Base-by-base conservation (phyloP, 2,888 invertebrate genomes). In the Ophion obscuratus region DNA sequence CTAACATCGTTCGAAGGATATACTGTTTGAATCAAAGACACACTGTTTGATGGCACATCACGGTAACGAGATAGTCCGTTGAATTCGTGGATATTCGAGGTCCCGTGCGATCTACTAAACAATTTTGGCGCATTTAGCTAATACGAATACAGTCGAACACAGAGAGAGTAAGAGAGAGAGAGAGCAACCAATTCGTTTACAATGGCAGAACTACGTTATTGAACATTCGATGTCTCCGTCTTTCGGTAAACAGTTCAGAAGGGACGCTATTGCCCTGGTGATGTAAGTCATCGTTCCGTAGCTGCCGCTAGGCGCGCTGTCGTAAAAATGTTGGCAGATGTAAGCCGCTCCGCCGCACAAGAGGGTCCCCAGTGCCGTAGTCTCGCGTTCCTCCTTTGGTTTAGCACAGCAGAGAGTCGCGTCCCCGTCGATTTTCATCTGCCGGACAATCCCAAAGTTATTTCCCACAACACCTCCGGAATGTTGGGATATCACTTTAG, bases 281-380 rank as follows among this genome's bases (percentile, higher is more conserved):
- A 99, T 96, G 92, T 99, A 99, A 0, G 99, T 98, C 98, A 99
- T 99, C 71, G 99, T 99, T 87, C 99, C 99, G 94, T 96, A 99
- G 91, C 98, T 97, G 86, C 99, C 99, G 93, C 99, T 99, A 2
- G 99, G 99, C 31, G 99, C 99, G 93, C 98, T 98, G 95, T 99
- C 99, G 94, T 99, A 99, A 94, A 99, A 97, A 94, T 99, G 98
- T 94, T 98, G 97, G 94, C 99, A 99, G 88, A 99, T 97, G 89
- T 97, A 98, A 0, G 98, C 98, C 44, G 99, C 98, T 77, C 99
- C 99, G 78, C 98, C 97, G 93, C 99, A 99, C 59, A 97, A 94
- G 53, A 97, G 94, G 86, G 96, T 96, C 3, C 97, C 97, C 76
- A 95, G 95, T 81, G 95, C 94, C 14, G 95, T 95, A 90, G 96